Base-by-base conservation (phyloP, 2,797 vertebrate species). In the Monodelphis domestica region DNA sequence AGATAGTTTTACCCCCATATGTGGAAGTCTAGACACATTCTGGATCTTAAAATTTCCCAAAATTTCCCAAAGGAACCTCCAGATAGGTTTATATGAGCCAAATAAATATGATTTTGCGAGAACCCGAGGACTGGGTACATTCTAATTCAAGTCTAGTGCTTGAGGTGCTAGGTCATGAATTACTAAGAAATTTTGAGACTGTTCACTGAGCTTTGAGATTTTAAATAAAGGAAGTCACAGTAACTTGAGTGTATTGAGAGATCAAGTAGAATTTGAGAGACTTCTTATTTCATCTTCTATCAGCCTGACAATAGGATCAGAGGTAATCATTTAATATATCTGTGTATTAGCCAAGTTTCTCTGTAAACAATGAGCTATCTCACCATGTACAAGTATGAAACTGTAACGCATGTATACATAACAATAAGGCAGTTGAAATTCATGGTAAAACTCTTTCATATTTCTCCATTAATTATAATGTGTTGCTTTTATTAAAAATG, bases 241-340 rank as follows among this genome's bases (percentile, higher is more conserved):
- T 84, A 38, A 55, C 53, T 88, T 92, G 63, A 88, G 88, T 55
- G 38, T 70, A n/a, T 54, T 96, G 93, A 95, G 95, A 56, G 91
- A 90, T 88, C 91, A 91, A 45, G 26, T 89, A 87, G 90, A 90
- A 89, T 59, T 56, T 33, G 38, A 50, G 57, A 33, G 89, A 70
- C 51, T 94, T 91, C 38, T 93, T 93, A 93, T 94, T 95, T 96
- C 94, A 97, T 95, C 96, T 96, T 93, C 89, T 93, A 70, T 96
- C 56, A 90, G 95, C 95, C 95, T 93, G 95, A 96, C 89, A 70
- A 59, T 78, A 33, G 91, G 90, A 93, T 33, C 57, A 93, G 63
- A 91, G 87, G 57, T 94, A 94, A 96, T 95, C 70, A 89, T 87
- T 95, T 95, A 95, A 94, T 91, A 89, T 94, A 93, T 50, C 89